These are phyloP conservation scores for Acleris laterana DNA, from an alignment of 2,888 invertebrate species.

Conservation along the genomic window DNA sequence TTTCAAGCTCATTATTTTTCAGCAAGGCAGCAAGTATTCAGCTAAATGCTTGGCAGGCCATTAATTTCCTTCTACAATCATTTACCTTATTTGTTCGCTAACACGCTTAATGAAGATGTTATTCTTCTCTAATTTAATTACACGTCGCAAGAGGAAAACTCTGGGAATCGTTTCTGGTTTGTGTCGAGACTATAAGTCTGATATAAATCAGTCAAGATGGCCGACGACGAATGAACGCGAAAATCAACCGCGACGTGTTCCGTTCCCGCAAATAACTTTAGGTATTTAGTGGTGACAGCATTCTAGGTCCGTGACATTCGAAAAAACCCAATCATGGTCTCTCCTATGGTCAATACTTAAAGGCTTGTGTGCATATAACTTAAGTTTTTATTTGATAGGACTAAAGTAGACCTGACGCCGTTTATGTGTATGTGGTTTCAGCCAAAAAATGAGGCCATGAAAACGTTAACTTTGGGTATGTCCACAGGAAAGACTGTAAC, in stretches of 20 bases:
- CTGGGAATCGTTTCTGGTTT: slow-evolving; percentile 38
- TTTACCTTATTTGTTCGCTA: slow-evolving; percentile 41
- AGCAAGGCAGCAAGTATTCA: slow-evolving; percentile 42
- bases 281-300: slow-evolving; percentile 8
- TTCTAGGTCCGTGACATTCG: no score
- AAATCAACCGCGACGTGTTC: slow-evolving; percentile 18
- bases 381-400: no score
- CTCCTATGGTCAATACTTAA: no score
- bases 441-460: no score
- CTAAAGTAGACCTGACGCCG: no score
- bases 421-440: no score
- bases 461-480: no score
- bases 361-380: no score
- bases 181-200: slow-evolving; percentile 46
- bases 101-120: neutral
- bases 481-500: no score
- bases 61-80: slow-evolving; percentile 29
- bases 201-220: slow-evolving; percentile 50
- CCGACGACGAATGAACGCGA: slow-evolving; percentile 36
- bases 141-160: slow-evolving; percentile 23
- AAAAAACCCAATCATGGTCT: no score
- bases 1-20: slow-evolving; percentile 45
- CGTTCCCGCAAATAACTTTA: slow-evolving; percentile 23
- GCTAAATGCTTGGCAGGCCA: slow-evolving; percentile 25
- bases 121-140: slow-evolving; percentile 21